Conservation (phyloP, 2,888 invertebrate species). For the Venustoraphidia nigricollis region DNA sequence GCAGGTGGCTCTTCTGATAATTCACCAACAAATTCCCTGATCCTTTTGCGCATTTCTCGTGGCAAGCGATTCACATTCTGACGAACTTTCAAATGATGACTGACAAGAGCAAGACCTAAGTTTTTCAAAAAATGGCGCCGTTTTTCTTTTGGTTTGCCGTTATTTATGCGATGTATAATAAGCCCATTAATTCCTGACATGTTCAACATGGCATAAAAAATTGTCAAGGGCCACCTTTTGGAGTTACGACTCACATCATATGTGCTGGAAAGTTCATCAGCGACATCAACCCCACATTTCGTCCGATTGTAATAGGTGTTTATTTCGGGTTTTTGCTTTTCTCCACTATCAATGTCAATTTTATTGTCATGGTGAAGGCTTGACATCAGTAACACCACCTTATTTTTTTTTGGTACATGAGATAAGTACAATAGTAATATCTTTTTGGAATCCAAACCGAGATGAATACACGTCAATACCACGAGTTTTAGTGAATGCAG, state of each 20-base stretch:
- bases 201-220: constrained; percentile 10
- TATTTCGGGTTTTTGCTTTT: constrained; percentile 9
- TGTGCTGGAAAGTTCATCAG: constrained; percentile 8
- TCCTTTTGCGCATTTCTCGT: too few relatives aligned
- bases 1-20: too few relatives aligned
- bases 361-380: constrained; percentile 8
- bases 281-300: constrained; percentile 10
- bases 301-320: constrained; percentile 8
- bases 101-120: too few relatives aligned
- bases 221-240: too few relatives aligned
- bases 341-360: constrained; percentile 9
- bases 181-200: constrained; percentile 9
- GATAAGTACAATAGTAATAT: constrained; percentile 8
- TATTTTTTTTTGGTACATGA: constrained; percentile 10
- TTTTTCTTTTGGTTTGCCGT: background rate
- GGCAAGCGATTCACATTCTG: too few relatives aligned
- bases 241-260: constrained; percentile 9
- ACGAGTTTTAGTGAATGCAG: constrained; percentile 8
- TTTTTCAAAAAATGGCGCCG: too few relatives aligned
- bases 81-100: too few relatives aligned
- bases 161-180: constrained; percentile 1
- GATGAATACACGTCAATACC: constrained; percentile 5
- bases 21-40: too few relatives aligned
- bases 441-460: constrained; percentile 10
- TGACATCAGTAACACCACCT: constrained; percentile 8